Conservation (phyloP, 1,140 invertebrate species). For the Macrobrachium rosenbergii region DNA sequence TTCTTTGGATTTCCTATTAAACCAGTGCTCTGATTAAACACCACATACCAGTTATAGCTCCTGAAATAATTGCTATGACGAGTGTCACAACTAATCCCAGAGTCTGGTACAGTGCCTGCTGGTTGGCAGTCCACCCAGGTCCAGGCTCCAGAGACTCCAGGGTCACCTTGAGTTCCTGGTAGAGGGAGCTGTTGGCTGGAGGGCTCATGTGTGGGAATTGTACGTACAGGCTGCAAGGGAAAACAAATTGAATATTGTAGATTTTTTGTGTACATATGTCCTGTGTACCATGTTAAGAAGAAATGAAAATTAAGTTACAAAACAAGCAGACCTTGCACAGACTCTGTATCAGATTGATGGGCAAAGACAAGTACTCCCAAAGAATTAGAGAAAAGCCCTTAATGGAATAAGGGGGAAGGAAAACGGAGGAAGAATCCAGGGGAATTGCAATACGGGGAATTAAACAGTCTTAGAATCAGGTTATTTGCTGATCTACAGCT, state of each 20-base stretch:
- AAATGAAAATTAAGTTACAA: not conserved
- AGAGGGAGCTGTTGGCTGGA: not conserved
- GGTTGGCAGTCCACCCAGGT: conserved; percentile 75
- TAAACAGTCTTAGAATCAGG: no score
- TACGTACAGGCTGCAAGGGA: conserved; percentile 3
- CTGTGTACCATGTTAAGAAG: not conserved
- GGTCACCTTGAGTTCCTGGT: not conserved
- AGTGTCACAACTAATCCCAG: conserved; percentile 80
- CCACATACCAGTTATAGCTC: conserved; percentile 81
- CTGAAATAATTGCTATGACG: conserved; percentile 79
- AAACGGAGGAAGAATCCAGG: no score
- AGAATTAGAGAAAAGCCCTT: no score
- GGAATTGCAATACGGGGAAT: no score
- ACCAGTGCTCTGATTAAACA: no score
- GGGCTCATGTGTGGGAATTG: conserved; percentile 29
- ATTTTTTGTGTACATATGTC: not conserved
- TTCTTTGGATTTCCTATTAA: not conserved
- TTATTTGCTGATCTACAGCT: no score
- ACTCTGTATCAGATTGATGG: not conserved
- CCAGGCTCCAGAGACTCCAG: conserved; percentile 70
- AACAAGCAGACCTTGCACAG: not conserved
- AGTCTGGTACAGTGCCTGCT: conserved; percentile 85
- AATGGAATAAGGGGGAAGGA: no score
- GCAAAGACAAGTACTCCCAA: no score
- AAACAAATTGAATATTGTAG: no score